Percentiles rank a stretch among this genome's conserved stretches.
Evolutionary conservation across 2,113 vertebrate genomes (phyloP).

Genomic region (Cavia aperea): DNA sequence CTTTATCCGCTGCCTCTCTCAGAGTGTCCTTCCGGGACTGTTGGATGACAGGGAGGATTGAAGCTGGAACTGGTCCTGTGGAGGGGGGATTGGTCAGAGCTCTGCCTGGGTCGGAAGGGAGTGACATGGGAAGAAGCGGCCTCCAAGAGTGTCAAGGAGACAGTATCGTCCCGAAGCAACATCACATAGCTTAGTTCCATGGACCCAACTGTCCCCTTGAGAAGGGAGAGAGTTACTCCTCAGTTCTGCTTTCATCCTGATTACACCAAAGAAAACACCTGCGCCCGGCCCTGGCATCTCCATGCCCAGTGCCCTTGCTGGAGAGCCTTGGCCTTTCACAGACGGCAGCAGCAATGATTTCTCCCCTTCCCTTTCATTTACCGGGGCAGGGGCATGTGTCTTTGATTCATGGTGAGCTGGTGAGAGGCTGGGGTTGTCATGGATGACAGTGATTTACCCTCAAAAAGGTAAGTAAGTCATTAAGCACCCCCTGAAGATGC

Average conservation of each 20-base stretch:
- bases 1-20: not conserved
- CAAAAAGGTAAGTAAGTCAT: not conserved
- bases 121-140: not conserved
- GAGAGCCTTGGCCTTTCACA: not conserved
- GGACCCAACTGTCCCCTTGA: fast-evolving
- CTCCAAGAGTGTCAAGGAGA: not conserved
- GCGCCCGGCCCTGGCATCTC: not conserved
- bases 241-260: not conserved
- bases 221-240: not conserved
- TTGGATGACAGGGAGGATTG: not conserved
- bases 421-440: not conserved
- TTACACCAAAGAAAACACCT: not conserved
- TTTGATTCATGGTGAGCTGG: conserved; percentile 16
- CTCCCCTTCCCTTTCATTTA: not conserved
- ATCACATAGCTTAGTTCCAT: not conserved
- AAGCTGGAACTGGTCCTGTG: not conserved
- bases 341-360: not conserved
- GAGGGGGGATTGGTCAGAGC: too few relatives aligned
- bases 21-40: not conserved
- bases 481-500: not conserved
- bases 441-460: not conserved
- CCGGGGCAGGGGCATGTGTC: not conserved
- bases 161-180: not conserved
- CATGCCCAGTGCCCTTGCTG: not conserved
- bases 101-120: not conserved